These are phyloP conservation scores for Tinea pellionella DNA, from an alignment of 2,888 invertebrate species.

Conservation along the genomic window DNA sequence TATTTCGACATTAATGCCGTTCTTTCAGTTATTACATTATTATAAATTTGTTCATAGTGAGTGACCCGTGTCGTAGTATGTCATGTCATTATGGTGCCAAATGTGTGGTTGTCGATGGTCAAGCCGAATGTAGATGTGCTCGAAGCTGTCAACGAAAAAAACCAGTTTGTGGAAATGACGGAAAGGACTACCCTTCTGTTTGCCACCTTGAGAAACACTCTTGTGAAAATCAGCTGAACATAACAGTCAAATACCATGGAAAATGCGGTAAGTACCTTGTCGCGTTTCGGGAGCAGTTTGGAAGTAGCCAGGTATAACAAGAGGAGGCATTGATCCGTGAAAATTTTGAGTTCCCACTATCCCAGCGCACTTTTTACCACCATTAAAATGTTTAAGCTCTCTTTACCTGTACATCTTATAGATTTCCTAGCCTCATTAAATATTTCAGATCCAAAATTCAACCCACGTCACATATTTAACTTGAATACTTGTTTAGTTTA, in stretches of 20 bases:
- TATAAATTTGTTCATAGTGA: neutral
- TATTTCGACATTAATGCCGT: no score
- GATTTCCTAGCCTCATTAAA: no score
- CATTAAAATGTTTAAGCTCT: no score
- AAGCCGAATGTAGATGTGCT: slow-evolving; percentile 73
- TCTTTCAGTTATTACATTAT: neutral
- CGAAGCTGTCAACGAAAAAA: slow-evolving; percentile 74
- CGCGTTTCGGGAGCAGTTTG: no score
- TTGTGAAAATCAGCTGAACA: slow-evolving; percentile 79
- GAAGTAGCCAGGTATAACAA: no score
- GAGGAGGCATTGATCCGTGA: no score
- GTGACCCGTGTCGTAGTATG: slow-evolving; percentile 77
- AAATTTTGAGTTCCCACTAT: no score
- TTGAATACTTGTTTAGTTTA: no score
- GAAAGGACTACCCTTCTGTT: slow-evolving; percentile 85
- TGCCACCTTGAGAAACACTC: slow-evolving; percentile 87
- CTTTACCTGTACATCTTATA: no score
- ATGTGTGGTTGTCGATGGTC: slow-evolving; percentile 76
- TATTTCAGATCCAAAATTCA: no score
- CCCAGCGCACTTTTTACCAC: no score
- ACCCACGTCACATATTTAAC: no score
- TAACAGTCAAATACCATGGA: slow-evolving; percentile 84
- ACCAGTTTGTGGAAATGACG: slow-evolving; percentile 90
- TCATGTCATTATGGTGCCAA: slow-evolving; percentile 77
- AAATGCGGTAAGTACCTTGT: slow-evolving; percentile 85